A percentile compares a stretch with the other conserved stretches of the same genome.
phyloP scores from a whole-genome alignment of 2,888 invertebrate species.

The Mesochorus sp. region DNA sequence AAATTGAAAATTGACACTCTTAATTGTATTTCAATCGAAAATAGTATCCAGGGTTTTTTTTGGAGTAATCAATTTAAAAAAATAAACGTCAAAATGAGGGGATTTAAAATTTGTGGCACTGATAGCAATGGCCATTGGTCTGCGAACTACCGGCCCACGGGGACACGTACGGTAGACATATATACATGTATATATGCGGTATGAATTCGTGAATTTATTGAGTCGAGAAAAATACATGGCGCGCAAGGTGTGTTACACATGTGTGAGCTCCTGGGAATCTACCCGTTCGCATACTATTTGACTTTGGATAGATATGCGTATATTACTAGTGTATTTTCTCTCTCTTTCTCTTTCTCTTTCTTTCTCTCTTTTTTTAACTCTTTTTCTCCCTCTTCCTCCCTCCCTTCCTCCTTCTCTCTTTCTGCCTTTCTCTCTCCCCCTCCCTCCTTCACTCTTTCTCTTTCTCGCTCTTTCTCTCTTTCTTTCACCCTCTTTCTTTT shows the following conservation, averaged over 20 bases:
- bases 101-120: no score
- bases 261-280: slow-evolving; percentile 2
- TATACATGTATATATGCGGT: slow-evolving; percentile 3
- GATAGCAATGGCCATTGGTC: no score
- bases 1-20: no score
- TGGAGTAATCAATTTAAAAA: no score
- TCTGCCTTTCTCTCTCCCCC: no score
- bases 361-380: no score
- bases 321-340: not conserved
- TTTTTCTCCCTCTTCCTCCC: no score
- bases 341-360: not conserved
- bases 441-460: no score
- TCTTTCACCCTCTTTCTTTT: not conserved
- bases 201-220: slow-evolving; percentile 23
- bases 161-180: not conserved
- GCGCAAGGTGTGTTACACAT: slow-evolving; percentile 36
- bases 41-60: no score
- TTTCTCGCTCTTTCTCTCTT: not conserved
- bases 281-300: slow-evolving; percentile 40
- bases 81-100: no score
- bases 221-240: slow-evolving; percentile 3
- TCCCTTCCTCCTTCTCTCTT: not conserved
- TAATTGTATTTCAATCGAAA: no score
- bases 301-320: slow-evolving; percentile 25
- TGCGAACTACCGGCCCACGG: no score